Conservation (phyloP, 2,888 invertebrate genomes). For the Rhingia campestris region DNA sequence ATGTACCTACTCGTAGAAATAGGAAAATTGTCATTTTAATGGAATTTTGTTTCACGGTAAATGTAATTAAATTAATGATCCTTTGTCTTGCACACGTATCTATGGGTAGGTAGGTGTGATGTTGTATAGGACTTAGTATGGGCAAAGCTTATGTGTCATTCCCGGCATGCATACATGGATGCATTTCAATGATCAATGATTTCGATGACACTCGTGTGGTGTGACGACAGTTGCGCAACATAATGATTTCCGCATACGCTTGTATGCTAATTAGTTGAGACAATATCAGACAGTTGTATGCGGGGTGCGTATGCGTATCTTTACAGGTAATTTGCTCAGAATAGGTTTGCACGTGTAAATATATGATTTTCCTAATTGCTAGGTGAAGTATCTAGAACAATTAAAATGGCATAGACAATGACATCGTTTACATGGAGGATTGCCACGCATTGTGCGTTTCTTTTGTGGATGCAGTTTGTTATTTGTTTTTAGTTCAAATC, state of each 20-base stretch:
- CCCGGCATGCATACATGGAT: conserved; percentile 29
- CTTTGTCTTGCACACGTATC: conserved; percentile 34
- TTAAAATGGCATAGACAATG: conserved; percentile 48
- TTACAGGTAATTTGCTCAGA: conserved; percentile 34
- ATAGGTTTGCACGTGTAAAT: conserved; percentile 2
- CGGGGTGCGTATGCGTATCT: conserved; percentile 44
- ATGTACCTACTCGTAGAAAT: background rate
- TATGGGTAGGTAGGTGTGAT: background rate
- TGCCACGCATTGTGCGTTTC: conserved; percentile 27
- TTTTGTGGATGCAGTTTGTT: background rate
- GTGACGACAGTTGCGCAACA: conserved; percentile 69
- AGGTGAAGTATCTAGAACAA: background rate
- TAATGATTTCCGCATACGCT: conserved; percentile 63
- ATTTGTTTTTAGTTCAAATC: too few species aligned
- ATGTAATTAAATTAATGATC: conserved; percentile 64
- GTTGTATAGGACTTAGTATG: too few species aligned
- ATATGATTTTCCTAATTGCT: conserved; percentile 23
- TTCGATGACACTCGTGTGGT: conserved; percentile 63
- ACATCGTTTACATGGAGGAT: conserved; percentile 29
- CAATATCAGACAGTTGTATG: background rate
- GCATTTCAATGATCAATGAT: conserved; percentile 65
- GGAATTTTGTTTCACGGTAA: conserved; percentile 30
- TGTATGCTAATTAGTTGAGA: conserved; percentile 37
- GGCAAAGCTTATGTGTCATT: conserved; percentile 33
- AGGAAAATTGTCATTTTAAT: conserved; percentile 2